Base-by-base conservation (phyloP, 2,888 invertebrate species). In the Cloeon dipterum region DNA sequence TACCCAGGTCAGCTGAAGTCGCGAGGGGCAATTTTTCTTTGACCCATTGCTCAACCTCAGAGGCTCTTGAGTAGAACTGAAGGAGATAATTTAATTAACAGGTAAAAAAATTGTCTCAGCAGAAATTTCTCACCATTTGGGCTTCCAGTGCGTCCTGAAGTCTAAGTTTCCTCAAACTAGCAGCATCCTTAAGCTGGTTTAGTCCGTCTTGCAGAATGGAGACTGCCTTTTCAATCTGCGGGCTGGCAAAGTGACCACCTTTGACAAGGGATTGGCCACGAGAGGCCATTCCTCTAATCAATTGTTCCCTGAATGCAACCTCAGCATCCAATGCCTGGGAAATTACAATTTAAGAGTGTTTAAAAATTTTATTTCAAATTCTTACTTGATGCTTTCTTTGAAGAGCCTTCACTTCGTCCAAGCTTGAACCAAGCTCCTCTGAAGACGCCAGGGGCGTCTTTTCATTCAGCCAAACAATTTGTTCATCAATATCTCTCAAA, bases 11-110 rank as follows among this genome's bases (percentile, higher is more conserved):
- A 7, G 63, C 60, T 0, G 76, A 74, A 1, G 67, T 66, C 20
- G 88, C 57, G 33, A 75, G 64, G 0, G 81, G 77, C 14, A 72
- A 66, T 43, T 86, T 83, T 48, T 89, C 89, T 32, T 68, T 62
- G 49, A 94, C 75, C 91, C 93, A 94, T n/a, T 77, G 72, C 47
- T 85, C 81, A 0, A 86, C 82, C 56, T 96, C 94, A 2, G 73
- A 65, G 3, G 83, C 77, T 55, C 94, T 93, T 1, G 83, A 74
- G 46, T 83, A 78, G 50, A 89, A 85, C 74, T 82, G 56, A 39
- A 54, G 44, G 41, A 39, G 34, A 13, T 13, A 32, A n/a, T n/a
- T n/a, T n/a, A n/a, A n/a, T n/a, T n/a, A n/a, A n/a, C n/a, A n/a
- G 11, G 5, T 8, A 21, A 35, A 20, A 7, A 5, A 8, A n/a